Percentiles rank a stretch among this genome's conserved stretches.
Conservation (phyloP, 2,113 vertebrate species). For the Oncorhynchus masou region DNA sequence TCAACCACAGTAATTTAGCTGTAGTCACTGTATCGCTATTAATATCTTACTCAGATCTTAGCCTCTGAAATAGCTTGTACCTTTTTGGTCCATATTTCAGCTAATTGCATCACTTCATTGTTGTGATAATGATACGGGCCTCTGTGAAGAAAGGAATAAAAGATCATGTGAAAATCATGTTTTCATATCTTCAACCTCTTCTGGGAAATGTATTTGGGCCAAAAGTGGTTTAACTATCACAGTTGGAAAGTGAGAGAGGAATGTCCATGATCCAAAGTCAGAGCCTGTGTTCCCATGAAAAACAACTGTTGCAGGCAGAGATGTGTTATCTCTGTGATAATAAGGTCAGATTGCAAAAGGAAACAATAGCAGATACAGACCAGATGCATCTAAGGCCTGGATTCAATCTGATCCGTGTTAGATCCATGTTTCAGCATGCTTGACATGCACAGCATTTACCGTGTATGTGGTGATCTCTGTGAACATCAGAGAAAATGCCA, state of each 20-base stretch:
- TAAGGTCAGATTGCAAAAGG: conserved; percentile 28
- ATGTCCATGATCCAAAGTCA: too few species aligned
- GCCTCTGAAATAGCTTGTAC: too few species aligned
- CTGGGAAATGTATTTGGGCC: neutral
- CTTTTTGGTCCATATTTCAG: too few species aligned
- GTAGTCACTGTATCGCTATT: neutral
- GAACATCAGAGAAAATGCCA: too few species aligned
- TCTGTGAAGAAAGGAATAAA: neutral
- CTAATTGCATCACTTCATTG: neutral
- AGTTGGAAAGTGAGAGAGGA: neutral
- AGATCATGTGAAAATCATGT: neutral
- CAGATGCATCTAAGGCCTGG: conserved; percentile 14
- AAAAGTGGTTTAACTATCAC: neutral
- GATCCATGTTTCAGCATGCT: too few species aligned
- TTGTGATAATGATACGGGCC: neutral
- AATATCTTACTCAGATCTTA: neutral
- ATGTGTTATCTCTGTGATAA: conserved; percentile 25
- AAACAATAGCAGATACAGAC: conserved; percentile 19
- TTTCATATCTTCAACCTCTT: neutral
- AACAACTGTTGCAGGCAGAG: too few species aligned
- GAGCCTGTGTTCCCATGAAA: too few species aligned
- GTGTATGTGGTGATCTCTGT: too few species aligned
- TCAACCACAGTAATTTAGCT: neutral
- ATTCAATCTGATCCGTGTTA: too few species aligned
- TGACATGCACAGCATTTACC: too few species aligned